Conservation (phyloP, 1,140 invertebrate species). For the Planococcus citri region DNA sequence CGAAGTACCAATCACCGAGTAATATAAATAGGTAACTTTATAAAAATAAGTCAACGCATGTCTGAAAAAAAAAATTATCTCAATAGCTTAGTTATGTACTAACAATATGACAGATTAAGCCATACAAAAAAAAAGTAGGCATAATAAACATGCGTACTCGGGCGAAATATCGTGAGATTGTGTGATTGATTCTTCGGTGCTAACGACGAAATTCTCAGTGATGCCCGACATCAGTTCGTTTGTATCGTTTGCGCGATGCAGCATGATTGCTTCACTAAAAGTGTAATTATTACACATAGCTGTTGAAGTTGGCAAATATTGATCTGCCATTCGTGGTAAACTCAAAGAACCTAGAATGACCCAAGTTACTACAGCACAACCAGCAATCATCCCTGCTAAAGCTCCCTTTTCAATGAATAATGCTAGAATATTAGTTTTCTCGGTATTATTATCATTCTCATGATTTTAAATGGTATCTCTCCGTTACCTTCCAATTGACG, state of each 20-base stretch:
- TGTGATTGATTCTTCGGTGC: too few species aligned
- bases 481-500: slow-evolving; percentile 52
- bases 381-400: slow-evolving; percentile 48
- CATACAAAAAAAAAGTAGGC: too few species aligned
- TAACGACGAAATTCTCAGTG: too few species aligned
- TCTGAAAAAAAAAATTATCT: slow-evolving; percentile 34
- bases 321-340: slow-evolving; percentile 34
- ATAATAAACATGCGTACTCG: too few species aligned
- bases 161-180: too few species aligned
- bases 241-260: slow-evolving; percentile 23
- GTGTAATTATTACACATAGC: slow-evolving; percentile 50
- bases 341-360: slow-evolving; percentile 48
- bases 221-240: too few species aligned
- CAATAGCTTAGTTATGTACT: neutral
- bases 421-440: too few species aligned
- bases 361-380: slow-evolving; percentile 50
- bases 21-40: slow-evolving; percentile 62
- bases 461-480: slow-evolving; percentile 13
- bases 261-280: slow-evolving; percentile 42
- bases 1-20: slow-evolving; percentile 52
- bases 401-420: slow-evolving; percentile 41
- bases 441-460: too few species aligned
- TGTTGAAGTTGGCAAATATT: slow-evolving; percentile 42
- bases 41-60: slow-evolving; percentile 47
- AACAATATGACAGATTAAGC: too few species aligned